Percentiles rank a stretch among this genome's conserved stretches.
Conservation (phyloP, 2,113 vertebrate genomes). For the Eulacestoma nigropectus region DNA sequence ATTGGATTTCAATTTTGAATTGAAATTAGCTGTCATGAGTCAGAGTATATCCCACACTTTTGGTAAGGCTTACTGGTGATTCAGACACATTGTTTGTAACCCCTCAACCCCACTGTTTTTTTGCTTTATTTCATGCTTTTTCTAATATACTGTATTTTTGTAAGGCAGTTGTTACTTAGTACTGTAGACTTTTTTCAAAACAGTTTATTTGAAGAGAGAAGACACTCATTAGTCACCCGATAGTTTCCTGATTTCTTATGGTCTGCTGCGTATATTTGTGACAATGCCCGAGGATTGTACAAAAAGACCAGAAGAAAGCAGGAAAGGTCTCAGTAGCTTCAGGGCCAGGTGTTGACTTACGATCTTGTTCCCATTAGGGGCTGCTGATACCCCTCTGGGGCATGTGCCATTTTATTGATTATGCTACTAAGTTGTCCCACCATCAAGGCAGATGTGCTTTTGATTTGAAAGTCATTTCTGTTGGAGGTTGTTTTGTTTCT, state of each 20-base stretch:
- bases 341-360: neutral
- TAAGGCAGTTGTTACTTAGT: neutral
- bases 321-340: neutral
- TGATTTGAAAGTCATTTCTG: neutral
- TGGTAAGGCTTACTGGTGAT: neutral
- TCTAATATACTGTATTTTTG: neutral
- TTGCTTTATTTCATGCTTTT: neutral
- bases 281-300: neutral
- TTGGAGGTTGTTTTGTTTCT: neutral
- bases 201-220: neutral
- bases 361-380: neutral
- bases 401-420: neutral
- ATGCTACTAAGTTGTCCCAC: neutral
- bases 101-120: neutral
- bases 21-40: neutral
- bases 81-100: neutral
- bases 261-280: neutral
- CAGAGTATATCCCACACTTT: neutral
- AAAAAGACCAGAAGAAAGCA: neutral
- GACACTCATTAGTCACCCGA: neutral
- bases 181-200: neutral
- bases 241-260: neutral
- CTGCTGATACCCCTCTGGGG: neutral
- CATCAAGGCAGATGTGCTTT: neutral
- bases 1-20: neutral